These are phyloP conservation scores for Megalonaias nervosa DNA, from an alignment of 1,140 invertebrate genomes.

Conservation along the genomic window DNA sequence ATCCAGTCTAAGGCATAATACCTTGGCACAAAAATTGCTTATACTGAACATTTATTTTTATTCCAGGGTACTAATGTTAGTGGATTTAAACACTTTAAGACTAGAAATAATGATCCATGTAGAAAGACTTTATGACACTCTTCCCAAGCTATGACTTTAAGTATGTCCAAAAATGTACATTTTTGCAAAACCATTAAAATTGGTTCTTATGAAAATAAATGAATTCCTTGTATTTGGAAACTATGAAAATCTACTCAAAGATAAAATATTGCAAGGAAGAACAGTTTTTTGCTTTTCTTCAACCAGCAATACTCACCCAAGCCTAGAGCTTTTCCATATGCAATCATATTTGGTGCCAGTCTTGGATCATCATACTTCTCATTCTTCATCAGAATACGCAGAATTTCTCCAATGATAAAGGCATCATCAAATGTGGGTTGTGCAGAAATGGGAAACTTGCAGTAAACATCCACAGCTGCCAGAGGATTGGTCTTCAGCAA, in stretches of 20 bases:
- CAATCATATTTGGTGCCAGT: slow-evolving; percentile 64
- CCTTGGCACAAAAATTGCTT: no score
- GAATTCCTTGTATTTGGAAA: background rate
- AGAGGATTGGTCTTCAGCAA: slow-evolving; percentile 61
- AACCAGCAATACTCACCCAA: slow-evolving; percentile 48
- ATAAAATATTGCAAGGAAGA: background rate
- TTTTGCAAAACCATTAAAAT: background rate
- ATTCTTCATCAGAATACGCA: slow-evolving; percentile 67
- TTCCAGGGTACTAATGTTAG: no score
- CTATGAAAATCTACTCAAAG: background rate
- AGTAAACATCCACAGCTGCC: slow-evolving; percentile 68
- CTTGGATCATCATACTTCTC: slow-evolving; percentile 68
- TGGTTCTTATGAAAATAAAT: background rate
- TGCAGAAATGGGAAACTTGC: slow-evolving; percentile 68
- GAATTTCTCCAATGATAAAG: slow-evolving; percentile 69
- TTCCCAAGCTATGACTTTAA: background rate
- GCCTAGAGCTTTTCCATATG: slow-evolving; percentile 65
- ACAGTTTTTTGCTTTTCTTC: background rate
- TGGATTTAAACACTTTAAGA: no score
- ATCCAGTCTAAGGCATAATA: no score
- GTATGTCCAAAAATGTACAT: background rate
- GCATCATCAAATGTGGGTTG: slow-evolving; percentile 69
- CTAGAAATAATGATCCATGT: no score
- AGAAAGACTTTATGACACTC: no score
- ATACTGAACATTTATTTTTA: no score